phyloP scores from a whole-genome alignment of 2,888 invertebrate species.

The Halictus quadricinctus region DNA sequence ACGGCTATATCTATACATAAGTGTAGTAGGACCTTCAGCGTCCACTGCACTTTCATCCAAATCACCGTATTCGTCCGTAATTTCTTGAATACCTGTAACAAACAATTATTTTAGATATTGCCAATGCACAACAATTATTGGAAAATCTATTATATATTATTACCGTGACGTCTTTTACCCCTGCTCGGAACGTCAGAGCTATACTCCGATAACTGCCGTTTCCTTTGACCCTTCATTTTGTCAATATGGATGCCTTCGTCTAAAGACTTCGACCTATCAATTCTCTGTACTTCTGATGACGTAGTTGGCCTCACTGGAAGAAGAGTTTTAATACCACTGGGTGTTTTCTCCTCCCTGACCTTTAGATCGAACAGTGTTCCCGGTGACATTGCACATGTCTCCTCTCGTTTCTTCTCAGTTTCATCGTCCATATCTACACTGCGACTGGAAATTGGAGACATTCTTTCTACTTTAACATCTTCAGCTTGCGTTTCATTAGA shows the following conservation, averaged over 20 bases:
- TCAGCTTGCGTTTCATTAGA: slow-evolving; percentile 65
- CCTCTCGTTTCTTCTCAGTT: slow-evolving; percentile 70
- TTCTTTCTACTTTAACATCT: slow-evolving; percentile 72
- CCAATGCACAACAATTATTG: slow-evolving; percentile 17
- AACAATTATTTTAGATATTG: slow-evolving; percentile 9
- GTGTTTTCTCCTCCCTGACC: slow-evolving; percentile 81
- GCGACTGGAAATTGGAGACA: slow-evolving; percentile 70
- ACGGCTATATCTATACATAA: slow-evolving; percentile 78
- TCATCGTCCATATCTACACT: slow-evolving; percentile 73
- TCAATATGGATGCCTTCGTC: slow-evolving; percentile 73
- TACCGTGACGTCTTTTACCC: slow-evolving; percentile 75
- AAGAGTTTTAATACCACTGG: slow-evolving; percentile 83
- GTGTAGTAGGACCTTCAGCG: slow-evolving; percentile 76
- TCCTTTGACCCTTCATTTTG: slow-evolving; percentile 71
- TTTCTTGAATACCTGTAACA: slow-evolving; percentile 71
- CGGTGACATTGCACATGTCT: slow-evolving; percentile 78
- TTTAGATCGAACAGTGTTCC: slow-evolving; percentile 78
- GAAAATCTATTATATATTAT: slow-evolving; percentile 26
- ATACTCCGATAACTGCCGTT: slow-evolving; percentile 75
- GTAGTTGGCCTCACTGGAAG: slow-evolving; percentile 81
- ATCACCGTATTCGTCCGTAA: slow-evolving; percentile 77
- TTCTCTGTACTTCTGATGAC: slow-evolving; percentile 60
- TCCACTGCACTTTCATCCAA: slow-evolving; percentile 79
- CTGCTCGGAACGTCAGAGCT: slow-evolving; percentile 70
- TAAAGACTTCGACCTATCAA: slow-evolving; percentile 73